Evolutionary conservation across 2,113 vertebrate species (phyloP).

Genomic region (Actenoides lindsayi): DNA sequence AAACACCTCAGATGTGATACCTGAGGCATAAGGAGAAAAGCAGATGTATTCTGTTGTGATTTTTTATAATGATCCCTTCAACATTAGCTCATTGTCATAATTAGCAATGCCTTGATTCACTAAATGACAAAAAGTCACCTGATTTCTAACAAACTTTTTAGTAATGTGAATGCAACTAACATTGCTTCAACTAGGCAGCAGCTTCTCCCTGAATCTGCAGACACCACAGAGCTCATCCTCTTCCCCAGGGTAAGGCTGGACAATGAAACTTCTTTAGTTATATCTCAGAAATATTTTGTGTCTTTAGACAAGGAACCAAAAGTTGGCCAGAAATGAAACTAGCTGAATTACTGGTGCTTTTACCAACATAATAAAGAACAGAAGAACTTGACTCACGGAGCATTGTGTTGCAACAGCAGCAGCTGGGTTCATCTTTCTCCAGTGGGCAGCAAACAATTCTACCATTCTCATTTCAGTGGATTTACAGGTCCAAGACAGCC

Average conservation of each 20-base stretch:
- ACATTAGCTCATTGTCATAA: not conserved
- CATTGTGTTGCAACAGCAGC: not conserved
- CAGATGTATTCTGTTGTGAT: not conserved
- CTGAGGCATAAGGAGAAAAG: not conserved
- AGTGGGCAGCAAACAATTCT: not conserved
- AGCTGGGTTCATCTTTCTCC: not conserved
- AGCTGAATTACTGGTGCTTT: not conserved
- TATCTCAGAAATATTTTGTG: not conserved
- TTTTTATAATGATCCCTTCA: not conserved
- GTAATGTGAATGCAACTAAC: not conserved
- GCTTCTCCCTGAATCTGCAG: not conserved
- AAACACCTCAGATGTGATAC: not conserved
- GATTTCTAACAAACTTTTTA: not conserved
- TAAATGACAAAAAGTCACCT: not conserved
- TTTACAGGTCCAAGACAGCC: not conserved
- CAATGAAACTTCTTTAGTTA: not conserved
- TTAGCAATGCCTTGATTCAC: not conserved
- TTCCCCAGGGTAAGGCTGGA: not conserved
- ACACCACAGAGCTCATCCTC: not conserved
- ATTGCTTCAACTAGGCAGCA: not conserved
- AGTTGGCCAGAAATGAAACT: not conserved
- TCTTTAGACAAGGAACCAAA: not conserved
- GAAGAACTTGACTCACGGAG: not conserved
- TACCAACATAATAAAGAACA: not conserved
- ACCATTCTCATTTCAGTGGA: not conserved